These are phyloP conservation scores for Azemiops feae DNA, from an alignment of 2,113 vertebrate species.

Conservation along the genomic window DNA sequence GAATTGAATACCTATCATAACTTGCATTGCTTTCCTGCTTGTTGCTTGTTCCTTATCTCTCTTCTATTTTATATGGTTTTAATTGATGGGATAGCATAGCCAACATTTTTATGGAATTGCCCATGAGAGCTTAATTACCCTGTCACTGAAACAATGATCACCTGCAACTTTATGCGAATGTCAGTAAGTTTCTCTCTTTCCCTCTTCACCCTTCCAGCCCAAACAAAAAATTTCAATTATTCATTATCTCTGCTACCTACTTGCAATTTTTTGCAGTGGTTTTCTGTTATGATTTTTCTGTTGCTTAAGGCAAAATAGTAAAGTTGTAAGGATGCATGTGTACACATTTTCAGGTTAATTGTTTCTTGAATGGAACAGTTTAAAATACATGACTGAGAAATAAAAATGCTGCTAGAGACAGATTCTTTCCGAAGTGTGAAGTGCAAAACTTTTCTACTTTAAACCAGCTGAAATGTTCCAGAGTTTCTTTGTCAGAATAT, in stretches of 20 bases:
- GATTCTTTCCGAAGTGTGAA: constrained; percentile 15
- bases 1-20: neutral
- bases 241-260: neutral
- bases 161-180: neutral
- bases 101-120: neutral
- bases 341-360: neutral
- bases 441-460: neutral
- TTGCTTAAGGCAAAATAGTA: neutral
- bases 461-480: neutral
- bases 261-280: neutral
- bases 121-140: neutral
- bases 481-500: neutral
- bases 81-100: neutral
- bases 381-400: constrained; percentile 12
- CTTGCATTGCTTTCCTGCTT: neutral
- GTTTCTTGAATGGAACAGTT: constrained; percentile 2
- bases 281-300: neutral
- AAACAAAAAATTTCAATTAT: neutral
- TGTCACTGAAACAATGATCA: neutral
- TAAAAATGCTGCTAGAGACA: constrained; percentile 3
- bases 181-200: neutral
- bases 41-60: neutral
- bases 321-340: neutral
- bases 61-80: neutral
- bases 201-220: neutral